Evolutionary conservation across 2,113 vertebrate genomes (phyloP).

Genomic region (Orientallactaga bullata): DNA sequence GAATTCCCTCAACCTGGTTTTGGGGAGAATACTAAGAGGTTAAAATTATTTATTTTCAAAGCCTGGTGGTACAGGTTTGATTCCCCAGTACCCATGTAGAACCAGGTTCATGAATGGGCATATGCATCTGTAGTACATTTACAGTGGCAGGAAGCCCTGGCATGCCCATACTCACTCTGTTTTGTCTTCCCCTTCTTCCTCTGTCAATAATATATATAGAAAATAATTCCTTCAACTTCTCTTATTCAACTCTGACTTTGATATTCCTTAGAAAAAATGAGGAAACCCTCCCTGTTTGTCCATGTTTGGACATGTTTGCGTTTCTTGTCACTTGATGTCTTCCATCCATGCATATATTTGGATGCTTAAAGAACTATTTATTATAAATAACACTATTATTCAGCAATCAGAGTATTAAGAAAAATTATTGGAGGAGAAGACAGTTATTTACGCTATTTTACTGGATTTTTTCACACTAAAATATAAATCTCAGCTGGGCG

Average conservation of each 20-base stretch:
- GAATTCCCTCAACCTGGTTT: not conserved
- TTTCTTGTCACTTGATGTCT: not conserved
- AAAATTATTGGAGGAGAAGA: not conserved
- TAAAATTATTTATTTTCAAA: no score
- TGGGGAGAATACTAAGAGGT: no score
- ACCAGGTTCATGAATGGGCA: no score
- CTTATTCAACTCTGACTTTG: not conserved
- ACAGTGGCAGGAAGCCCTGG: no score
- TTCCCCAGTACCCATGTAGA: no score
- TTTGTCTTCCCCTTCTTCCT: no score
- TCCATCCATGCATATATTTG: slow-evolving; percentile 26
- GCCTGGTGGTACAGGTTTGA: no score
- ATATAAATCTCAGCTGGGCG: slow-evolving; percentile 38
- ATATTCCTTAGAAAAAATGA: slow-evolving; percentile 27
- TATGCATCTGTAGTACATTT: no score
- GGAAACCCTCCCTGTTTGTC: not conserved
- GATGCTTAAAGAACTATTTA: slow-evolving; percentile 5
- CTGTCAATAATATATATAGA: no score
- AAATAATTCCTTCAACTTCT: not conserved
- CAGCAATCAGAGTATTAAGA: not conserved
- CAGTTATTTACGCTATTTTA: slow-evolving; percentile 24
- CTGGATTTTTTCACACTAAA: slow-evolving; percentile 39
- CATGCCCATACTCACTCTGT: no score
- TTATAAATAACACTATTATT: slow-evolving; percentile 11
- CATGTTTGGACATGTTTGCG: not conserved